Evolutionary conservation across 2,113 vertebrate genomes (phyloP).

Genomic region (Hippocampus zosterae): DNA sequence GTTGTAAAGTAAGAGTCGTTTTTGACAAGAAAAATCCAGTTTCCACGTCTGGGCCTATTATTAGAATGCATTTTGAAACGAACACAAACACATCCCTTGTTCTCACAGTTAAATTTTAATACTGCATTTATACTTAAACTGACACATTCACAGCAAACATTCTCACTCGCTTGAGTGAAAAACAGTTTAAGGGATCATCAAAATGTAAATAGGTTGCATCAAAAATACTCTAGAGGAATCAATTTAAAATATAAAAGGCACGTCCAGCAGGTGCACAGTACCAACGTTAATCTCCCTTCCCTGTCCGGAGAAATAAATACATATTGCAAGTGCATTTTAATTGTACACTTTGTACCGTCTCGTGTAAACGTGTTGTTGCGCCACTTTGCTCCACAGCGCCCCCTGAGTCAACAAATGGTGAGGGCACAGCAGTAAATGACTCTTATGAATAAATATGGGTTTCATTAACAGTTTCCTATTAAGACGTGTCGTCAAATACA

Average conservation of each 20-base stretch:
- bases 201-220: constrained; percentile 30
- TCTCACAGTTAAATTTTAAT: constrained; percentile 45
- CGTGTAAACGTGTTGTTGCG: constrained; percentile 65
- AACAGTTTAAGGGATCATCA: constrained; percentile 13
- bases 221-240: constrained; percentile 32
- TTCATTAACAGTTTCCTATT: constrained; percentile 20
- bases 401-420: constrained; percentile 31
- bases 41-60: no score
- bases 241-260: constrained; percentile 49
- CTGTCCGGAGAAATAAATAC: constrained; percentile 62
- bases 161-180: neutral
- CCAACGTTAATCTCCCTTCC: constrained; percentile 28
- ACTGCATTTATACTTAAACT: constrained; percentile 27
- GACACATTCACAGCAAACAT: constrained; percentile 1
- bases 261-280: constrained; percentile 41
- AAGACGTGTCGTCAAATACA: constrained; percentile 21
- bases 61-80: neutral
- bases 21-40: no score
- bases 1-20: no score
- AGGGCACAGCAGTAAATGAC: constrained; percentile 48
- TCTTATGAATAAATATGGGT: constrained; percentile 52
- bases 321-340: constrained; percentile 33
- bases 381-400: constrained; percentile 23
- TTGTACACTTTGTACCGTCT: constrained; percentile 22
- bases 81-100: neutral